These are phyloP conservation scores for Nomada ruficornis DNA, from an alignment of 2,888 invertebrate species.

Conservation along the genomic window DNA sequence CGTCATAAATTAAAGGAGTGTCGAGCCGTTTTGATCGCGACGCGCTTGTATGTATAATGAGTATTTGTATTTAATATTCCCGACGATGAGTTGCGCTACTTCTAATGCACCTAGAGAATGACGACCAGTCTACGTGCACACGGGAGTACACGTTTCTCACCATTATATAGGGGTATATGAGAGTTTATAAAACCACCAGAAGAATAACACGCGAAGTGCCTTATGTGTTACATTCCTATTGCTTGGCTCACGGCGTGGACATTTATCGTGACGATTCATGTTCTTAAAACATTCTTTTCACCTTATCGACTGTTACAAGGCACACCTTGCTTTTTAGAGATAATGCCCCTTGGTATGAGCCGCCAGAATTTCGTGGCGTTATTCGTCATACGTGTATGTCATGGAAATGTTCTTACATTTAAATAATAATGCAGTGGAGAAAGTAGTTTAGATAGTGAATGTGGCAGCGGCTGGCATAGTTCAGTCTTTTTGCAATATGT, in stretches of 20 bases:
- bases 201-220: slow-evolving; percentile 57
- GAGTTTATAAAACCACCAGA: slow-evolving; percentile 56
- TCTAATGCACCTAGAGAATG: slow-evolving; percentile 36
- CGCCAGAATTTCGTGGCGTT: slow-evolving; percentile 4
- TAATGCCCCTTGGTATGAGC: slow-evolving; percentile 31
- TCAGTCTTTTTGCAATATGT: neutral
- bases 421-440: neutral
- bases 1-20: slow-evolving; percentile 17
- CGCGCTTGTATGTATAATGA: slow-evolving; percentile 8
- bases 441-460: neutral
- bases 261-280: slow-evolving; percentile 62
- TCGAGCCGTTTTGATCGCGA: neutral
- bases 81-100: slow-evolving; percentile 41
- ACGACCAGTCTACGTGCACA: slow-evolving; percentile 9
- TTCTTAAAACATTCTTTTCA: slow-evolving; percentile 50
- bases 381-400: neutral
- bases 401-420: neutral
- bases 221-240: slow-evolving; percentile 73
- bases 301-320: slow-evolving; percentile 44
- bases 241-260: slow-evolving; percentile 62
- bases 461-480: neutral
- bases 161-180: slow-evolving; percentile 32
- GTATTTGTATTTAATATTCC: slow-evolving; percentile 38
- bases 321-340: slow-evolving; percentile 47
- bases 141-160: neutral